Conservation (phyloP, 2,797 vertebrate genomes). For the Pelochelys cantorii region DNA sequence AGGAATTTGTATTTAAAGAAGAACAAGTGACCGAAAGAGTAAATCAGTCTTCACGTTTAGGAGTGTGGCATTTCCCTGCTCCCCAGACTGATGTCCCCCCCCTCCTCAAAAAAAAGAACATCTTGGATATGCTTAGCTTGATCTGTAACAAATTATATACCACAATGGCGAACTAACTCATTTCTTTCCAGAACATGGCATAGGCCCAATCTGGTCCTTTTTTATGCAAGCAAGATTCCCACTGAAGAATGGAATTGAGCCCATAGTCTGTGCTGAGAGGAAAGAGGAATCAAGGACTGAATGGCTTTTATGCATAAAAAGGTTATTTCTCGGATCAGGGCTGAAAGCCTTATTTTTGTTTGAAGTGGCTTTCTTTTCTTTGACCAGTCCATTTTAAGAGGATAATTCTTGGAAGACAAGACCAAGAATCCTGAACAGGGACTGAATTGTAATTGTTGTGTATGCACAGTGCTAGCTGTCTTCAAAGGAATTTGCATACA, state of each 20-base stretch:
- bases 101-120: not conserved
- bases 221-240: not conserved
- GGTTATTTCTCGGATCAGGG: not conserved
- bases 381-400: not conserved
- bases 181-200: not conserved
- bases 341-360: not conserved
- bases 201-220: not conserved
- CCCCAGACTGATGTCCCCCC: too few species aligned
- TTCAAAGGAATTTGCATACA: conserved; percentile 16
- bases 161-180: not conserved
- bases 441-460: not conserved
- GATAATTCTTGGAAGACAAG: not conserved
- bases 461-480: conserved; percentile 28
- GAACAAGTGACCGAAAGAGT: not conserved
- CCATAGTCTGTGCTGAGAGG: not conserved
- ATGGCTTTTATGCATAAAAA: not conserved
- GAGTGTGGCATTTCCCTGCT: not conserved
- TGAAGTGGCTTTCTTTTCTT: not conserved
- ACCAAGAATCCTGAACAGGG: not conserved
- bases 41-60: conserved; percentile 19
- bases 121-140: not conserved
- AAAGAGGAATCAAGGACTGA: not conserved
- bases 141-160: not conserved
- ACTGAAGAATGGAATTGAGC: not conserved
- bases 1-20: conserved; percentile 5